These are phyloP conservation scores for Drosophila falleni DNA, from an alignment of 2,888 invertebrate genomes.

Conservation along the genomic window DNA sequence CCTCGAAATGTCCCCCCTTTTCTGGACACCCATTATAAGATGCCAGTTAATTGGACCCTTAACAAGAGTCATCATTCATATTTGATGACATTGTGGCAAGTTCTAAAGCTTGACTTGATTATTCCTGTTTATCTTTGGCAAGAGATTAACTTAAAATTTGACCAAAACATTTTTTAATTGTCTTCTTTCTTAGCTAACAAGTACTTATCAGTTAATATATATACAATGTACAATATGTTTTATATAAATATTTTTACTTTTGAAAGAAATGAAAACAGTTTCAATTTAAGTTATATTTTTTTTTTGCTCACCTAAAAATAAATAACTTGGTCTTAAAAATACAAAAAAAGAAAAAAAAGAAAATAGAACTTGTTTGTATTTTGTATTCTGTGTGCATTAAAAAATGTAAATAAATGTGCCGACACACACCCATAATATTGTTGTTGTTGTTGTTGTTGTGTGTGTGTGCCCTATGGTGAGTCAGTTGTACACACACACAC, in stretches of 20 bases:
- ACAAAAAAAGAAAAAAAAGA: conserved; percentile 52
- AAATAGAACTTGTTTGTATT: conserved; percentile 43
- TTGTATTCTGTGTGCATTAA: conserved; percentile 63
- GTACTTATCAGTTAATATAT: not conserved
- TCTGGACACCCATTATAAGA: conserved; percentile 25
- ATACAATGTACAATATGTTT: not conserved
- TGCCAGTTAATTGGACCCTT: conserved; percentile 58
- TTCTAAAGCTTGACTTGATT: conserved; percentile 18
- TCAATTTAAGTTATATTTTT: conserved; percentile 43
- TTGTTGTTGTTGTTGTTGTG: conserved; percentile 5
- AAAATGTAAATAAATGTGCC: conserved; percentile 67
- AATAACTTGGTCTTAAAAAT: conserved; percentile 50
- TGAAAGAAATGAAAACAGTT: conserved; percentile 35
- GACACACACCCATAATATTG: conserved; percentile 44
- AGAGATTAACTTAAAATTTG: conserved; percentile 2
- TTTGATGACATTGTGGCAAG: conserved; percentile 33
- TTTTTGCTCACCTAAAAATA: conserved; percentile 51
- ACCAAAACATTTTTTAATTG: conserved; percentile 1
- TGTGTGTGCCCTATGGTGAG: conserved; percentile 38
- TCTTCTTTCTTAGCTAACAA: not conserved
- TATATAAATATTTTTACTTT: conserved; percentile 3
- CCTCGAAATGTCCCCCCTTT: conserved; percentile 24
- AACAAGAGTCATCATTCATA: conserved; percentile 53
- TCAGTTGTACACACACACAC: conserved; percentile 26
- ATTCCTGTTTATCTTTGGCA: conserved; percentile 20